Conservation (phyloP, 2,113 vertebrate species). For the Tachuris rubrigastra region DNA sequence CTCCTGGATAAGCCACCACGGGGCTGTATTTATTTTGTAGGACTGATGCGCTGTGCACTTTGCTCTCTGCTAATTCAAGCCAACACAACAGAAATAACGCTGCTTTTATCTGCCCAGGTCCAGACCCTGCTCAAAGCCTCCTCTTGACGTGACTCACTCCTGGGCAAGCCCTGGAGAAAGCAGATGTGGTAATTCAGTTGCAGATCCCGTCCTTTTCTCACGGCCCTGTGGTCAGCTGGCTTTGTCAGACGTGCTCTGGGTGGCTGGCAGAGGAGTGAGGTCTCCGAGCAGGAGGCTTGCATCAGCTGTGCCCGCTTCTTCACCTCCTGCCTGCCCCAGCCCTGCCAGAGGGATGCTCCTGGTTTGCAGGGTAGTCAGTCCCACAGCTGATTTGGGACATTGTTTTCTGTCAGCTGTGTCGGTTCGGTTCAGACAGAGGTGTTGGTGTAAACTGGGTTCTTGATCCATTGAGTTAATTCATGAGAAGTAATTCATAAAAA, state of each 20-base stretch:
- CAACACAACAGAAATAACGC: background rate
- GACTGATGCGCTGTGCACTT: background rate
- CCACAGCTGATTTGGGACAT: background rate
- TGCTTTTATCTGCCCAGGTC: slow-evolving; percentile 25
- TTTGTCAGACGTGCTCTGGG: background rate
- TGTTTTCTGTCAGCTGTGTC: fast-evolving
- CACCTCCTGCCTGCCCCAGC: background rate
- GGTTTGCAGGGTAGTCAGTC: fast-evolving
- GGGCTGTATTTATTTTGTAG: background rate
- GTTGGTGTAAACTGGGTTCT: background rate
- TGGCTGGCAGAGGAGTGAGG: background rate
- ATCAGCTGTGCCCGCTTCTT: background rate
- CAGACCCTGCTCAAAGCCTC: background rate
- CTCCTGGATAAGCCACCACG: background rate
- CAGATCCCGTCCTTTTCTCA: slow-evolving; percentile 25
- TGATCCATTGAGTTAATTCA: background rate
- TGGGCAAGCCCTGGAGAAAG: slow-evolving; percentile 19
- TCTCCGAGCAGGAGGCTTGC: background rate
- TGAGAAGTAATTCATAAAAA: background rate
- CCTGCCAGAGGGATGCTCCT: background rate
- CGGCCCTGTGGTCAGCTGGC: background rate
- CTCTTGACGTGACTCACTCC: background rate
- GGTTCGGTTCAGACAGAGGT: fast-evolving
- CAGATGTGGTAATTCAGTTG: background rate
- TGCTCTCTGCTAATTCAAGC: background rate